phyloP scores from a whole-genome alignment of 2,888 invertebrate genomes.

The Eupeodes latifasciatus region DNA sequence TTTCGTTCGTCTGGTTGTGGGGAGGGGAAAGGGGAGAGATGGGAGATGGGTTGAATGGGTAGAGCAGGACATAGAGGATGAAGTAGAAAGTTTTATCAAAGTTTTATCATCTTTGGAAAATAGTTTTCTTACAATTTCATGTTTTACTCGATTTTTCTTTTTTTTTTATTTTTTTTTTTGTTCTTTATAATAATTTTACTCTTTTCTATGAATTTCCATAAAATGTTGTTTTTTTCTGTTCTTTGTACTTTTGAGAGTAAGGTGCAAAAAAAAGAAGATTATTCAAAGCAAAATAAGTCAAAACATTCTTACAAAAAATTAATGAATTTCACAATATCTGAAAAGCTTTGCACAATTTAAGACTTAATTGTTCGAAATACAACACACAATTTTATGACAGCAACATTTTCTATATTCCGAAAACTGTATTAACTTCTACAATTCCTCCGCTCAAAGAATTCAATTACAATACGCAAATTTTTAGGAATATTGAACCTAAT shows the following conservation, averaged over 20 bases:
- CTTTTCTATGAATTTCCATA: constrained; percentile 47
- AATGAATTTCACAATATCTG: too few species aligned
- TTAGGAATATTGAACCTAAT: too few species aligned
- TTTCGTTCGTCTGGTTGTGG: not conserved
- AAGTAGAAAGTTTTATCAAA: constrained; percentile 70
- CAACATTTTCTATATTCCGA: too few species aligned
- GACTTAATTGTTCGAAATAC: too few species aligned
- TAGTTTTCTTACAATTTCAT: constrained; percentile 73
- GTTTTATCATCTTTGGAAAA: constrained; percentile 74
- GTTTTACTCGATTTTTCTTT: constrained; percentile 50
- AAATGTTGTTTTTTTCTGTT: not conserved
- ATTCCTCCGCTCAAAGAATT: too few species aligned
- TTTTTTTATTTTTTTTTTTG: constrained; percentile 13
- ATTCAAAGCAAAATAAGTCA: too few species aligned
- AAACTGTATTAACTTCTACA: too few species aligned
- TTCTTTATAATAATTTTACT: constrained; percentile 1
- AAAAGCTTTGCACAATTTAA: too few species aligned
- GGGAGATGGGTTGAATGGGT: not conserved
- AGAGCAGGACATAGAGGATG: constrained; percentile 10
- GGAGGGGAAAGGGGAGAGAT: constrained; percentile 3
- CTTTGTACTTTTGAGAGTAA: not conserved
- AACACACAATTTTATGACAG: too few species aligned
- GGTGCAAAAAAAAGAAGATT: not conserved
- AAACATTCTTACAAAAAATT: too few species aligned
- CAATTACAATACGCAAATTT: too few species aligned